Evolutionary conservation across 2,888 invertebrate genomes (phyloP).

Genomic region (Slavum lentiscoides): DNA sequence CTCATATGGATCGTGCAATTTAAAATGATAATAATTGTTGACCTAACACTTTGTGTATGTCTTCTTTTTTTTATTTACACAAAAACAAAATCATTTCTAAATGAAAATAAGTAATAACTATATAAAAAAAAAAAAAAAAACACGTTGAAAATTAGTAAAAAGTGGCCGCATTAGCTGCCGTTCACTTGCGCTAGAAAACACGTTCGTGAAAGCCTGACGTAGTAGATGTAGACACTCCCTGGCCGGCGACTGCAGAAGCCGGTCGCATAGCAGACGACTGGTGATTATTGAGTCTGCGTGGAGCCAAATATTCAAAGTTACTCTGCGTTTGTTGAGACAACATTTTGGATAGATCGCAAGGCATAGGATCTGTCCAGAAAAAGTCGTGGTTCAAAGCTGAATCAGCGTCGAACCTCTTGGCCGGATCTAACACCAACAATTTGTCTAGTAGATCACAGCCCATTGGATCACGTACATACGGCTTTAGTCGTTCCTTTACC

Average conservation of each 20-base stretch:
- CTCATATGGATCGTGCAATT: neutral
- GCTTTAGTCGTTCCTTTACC: slow-evolving; percentile 80
- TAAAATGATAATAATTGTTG: neutral
- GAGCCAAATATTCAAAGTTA: slow-evolving; percentile 92
- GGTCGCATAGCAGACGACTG: slow-evolving; percentile 69
- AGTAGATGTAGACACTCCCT: slow-evolving; percentile 57
- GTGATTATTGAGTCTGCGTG: slow-evolving; percentile 72
- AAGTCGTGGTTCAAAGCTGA: slow-evolving; percentile 95
- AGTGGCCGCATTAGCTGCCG: slow-evolving; percentile 50
- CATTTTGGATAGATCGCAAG: slow-evolving; percentile 88
- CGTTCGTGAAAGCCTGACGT: slow-evolving; percentile 85
- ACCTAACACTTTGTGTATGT: neutral
- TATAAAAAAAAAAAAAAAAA: neutral
- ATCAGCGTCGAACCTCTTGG: slow-evolving; percentile 84
- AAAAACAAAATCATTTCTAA: slow-evolving; percentile 7
- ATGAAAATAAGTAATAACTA: slow-evolving; percentile 14
- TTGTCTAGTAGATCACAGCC: slow-evolving; percentile 93
- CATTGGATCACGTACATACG: slow-evolving; percentile 87
- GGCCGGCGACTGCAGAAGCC: slow-evolving; percentile 59
- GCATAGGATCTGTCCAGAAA: slow-evolving; percentile 98
- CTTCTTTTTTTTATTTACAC: slow-evolving; percentile 8
- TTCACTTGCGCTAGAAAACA: slow-evolving; percentile 67
- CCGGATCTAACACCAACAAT: slow-evolving; percentile 87
- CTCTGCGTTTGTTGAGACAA: slow-evolving; percentile 84
- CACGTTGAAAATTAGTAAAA: slow-evolving; percentile 19